Conservation (phyloP, 2,797 vertebrate species). For the Clarias platycephalus region DNA sequence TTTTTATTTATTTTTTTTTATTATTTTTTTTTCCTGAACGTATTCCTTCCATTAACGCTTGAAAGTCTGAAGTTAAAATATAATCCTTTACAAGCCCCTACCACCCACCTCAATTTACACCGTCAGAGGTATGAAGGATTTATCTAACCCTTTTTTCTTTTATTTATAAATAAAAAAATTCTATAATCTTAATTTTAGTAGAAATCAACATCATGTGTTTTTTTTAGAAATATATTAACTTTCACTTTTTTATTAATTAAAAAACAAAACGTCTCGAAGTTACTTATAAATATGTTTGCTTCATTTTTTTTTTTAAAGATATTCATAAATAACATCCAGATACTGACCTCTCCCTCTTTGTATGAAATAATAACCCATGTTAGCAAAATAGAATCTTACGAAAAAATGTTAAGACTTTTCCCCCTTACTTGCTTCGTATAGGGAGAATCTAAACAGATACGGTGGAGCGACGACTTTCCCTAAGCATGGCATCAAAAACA, state of each 20-base stretch:
- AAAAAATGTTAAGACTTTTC: constrained; percentile 73
- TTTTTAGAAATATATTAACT: constrained; percentile 88
- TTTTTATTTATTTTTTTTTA: constrained; percentile 46
- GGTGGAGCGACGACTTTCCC: constrained; percentile 68
- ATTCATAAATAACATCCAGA: constrained; percentile 86
- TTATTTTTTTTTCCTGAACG: constrained; percentile 68
- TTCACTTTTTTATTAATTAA: constrained; percentile 78
- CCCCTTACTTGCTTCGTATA: constrained; percentile 76
- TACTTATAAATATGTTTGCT: constrained; percentile 84
- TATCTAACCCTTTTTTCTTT: constrained; percentile 64
- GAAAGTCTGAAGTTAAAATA: constrained; percentile 75
- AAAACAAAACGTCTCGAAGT: constrained; percentile 83
- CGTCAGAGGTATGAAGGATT: constrained; percentile 63
- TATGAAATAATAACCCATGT: constrained; percentile 85
- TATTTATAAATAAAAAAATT: constrained; percentile 81
- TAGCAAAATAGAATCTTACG: constrained; percentile 86
- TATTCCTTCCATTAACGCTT: constrained; percentile 71
- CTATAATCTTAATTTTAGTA: constrained; percentile 79
- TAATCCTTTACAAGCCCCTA: constrained; percentile 63
- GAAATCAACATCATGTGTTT: constrained; percentile 76
- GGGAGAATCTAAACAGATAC: constrained; percentile 78
- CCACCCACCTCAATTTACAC: constrained; percentile 54
- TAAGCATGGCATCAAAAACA: constrained; percentile 67
- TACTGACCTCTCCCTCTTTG: constrained; percentile 80
- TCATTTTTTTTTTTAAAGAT: constrained; percentile 66